These are phyloP conservation scores for Geotrypetes seraphini DNA, from an alignment of 2,797 vertebrate genomes.

Conservation along the genomic window DNA sequence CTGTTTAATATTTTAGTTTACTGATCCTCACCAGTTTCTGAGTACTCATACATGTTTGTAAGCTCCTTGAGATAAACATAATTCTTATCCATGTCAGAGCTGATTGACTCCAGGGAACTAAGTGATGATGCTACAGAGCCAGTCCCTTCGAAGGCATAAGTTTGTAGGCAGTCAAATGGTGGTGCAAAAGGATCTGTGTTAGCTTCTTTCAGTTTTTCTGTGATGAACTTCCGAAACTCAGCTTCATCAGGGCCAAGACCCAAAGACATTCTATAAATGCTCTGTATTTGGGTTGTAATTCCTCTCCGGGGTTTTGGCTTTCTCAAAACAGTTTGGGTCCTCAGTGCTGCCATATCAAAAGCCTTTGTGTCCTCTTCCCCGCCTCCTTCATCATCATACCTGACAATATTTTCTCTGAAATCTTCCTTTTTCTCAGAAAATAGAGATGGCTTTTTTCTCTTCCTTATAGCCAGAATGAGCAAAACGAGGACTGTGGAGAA, in stretches of 20 bases:
- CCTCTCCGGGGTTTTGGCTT: constrained; percentile 41
- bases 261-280: constrained; percentile 72
- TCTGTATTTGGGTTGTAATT: constrained; percentile 59
- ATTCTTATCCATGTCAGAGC: constrained; percentile 33
- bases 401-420: constrained; percentile 74
- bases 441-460: constrained; percentile 48
- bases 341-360: constrained; percentile 58
- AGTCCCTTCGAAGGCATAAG: constrained; percentile 74
- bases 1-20: no score
- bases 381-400: constrained; percentile 62
- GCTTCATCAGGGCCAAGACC: constrained; percentile 75
- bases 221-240: constrained; percentile 77
- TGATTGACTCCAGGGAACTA: constrained; percentile 69
- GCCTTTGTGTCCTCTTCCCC: constrained; percentile 57
- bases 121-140: constrained; percentile 77
- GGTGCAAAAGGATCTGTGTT: constrained; percentile 64
- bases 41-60: constrained; percentile 46
- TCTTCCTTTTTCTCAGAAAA: constrained; percentile 61
- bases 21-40: constrained; percentile 11
- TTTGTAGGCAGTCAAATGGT: constrained; percentile 76
- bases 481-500: constrained; percentile 60
- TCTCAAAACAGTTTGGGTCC: constrained; percentile 41
- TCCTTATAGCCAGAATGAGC: constrained; percentile 61
- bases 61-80: constrained; percentile 49
- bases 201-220: constrained; percentile 75